A percentile compares a stretch with the other conserved stretches of the same genome.
Evolutionary conservation across 1,140 invertebrate species (phyloP).

Genomic region (Bombyx mori): DNA sequence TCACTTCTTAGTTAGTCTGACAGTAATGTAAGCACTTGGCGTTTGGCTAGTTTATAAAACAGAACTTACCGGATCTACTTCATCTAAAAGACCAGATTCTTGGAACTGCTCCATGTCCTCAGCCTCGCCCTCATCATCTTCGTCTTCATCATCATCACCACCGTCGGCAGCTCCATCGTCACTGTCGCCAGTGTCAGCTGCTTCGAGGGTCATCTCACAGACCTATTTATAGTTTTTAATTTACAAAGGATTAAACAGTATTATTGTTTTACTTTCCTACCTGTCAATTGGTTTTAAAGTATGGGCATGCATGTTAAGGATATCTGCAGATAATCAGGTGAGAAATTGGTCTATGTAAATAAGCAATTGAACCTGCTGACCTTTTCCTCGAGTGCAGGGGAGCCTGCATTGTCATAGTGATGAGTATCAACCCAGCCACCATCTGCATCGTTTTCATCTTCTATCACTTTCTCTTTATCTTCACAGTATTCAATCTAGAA

Average conservation of each 20-base stretch:
- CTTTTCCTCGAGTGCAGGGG: constrained; percentile 79
- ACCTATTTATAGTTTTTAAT: constrained; percentile 42
- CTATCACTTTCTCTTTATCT: constrained; percentile 90
- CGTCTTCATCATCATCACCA: constrained; percentile 76
- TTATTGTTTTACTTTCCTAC: too few species aligned
- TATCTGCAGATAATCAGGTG: background rate
- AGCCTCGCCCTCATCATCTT: constrained; percentile 94
- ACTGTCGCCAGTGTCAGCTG: constrained; percentile 54
- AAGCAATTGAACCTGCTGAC: constrained; percentile 26
- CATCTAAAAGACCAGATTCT: constrained; percentile 93
- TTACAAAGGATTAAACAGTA: constrained; percentile 2
- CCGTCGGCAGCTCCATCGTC: constrained; percentile 33
- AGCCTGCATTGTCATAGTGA: constrained; percentile 80
- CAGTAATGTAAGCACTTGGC: too few species aligned
- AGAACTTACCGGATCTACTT: constrained; percentile 84
- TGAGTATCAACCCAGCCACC: constrained; percentile 99
- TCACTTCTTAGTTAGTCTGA: too few species aligned
- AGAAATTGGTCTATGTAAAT: background rate
- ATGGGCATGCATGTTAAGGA: background rate
- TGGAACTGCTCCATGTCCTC: constrained; percentile 99
- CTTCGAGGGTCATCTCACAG: constrained; percentile 78
- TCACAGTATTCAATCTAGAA: constrained; percentile 89
- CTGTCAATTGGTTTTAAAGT: background rate
- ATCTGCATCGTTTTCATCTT: constrained; percentile 89
- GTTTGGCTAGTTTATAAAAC: too few species aligned